Conservation (phyloP, 2,888 invertebrate genomes). For the Oligia latruncula region DNA sequence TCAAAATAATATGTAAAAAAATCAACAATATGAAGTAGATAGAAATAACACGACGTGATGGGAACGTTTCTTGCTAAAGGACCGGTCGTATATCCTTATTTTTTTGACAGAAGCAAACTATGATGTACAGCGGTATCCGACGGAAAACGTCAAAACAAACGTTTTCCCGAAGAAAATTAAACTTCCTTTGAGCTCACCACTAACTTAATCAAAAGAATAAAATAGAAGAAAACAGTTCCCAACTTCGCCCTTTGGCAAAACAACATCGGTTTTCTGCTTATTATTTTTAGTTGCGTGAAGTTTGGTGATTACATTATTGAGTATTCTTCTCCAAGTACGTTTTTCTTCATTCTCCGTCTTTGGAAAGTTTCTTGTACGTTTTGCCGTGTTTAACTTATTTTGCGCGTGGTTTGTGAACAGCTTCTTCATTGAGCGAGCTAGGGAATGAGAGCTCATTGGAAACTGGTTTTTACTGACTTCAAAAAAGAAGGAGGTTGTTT, state of each 20-base stretch:
- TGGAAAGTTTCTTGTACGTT: slow-evolving; percentile 19
- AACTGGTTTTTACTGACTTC: not conserved
- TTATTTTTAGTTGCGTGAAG: slow-evolving; percentile 50
- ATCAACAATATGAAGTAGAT: not conserved
- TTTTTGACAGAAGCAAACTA: slow-evolving; percentile 52
- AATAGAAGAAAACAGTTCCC: slow-evolving; percentile 50
- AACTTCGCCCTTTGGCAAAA: slow-evolving; percentile 46
- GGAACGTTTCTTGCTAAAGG: slow-evolving; percentile 10
- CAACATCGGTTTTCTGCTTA: slow-evolving; percentile 59
- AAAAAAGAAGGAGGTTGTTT: not conserved
- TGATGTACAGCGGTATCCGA: slow-evolving; percentile 45
- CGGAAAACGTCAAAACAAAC: slow-evolving; percentile 48
- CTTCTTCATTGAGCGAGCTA: not conserved
- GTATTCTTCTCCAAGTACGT: slow-evolving; percentile 18
- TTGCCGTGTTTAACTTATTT: slow-evolving; percentile 12
- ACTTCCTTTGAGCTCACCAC: slow-evolving; percentile 46
- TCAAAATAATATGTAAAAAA: not conserved
- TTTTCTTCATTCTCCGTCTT: slow-evolving; percentile 22
- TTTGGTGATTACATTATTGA: slow-evolving; percentile 49
- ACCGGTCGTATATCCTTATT: slow-evolving; percentile 36
- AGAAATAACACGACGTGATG: slow-evolving; percentile 7
- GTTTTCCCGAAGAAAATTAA: slow-evolving; percentile 48
- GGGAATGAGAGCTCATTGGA: not conserved
- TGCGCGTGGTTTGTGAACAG: not conserved
- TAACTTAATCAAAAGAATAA: slow-evolving; percentile 57